Evolutionary conservation across 2,113 vertebrate genomes (phyloP).

Genomic region (Oryzias curvinotus): DNA sequence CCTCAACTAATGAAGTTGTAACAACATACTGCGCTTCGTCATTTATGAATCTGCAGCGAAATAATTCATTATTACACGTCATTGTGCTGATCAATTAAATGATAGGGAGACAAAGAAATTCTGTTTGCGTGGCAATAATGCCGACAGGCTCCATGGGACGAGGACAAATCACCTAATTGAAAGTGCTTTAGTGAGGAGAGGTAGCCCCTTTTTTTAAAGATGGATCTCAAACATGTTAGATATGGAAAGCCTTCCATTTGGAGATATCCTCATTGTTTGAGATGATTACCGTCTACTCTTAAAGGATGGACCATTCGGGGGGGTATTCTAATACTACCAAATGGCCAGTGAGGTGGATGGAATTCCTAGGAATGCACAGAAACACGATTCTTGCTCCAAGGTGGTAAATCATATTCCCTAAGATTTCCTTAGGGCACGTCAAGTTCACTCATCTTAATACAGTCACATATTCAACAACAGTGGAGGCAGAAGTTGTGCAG

Average conservation of each 20-base stretch:
- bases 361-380: conserved; percentile 42
- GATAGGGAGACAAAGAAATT: conserved; percentile 66
- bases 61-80: conserved; percentile 73
- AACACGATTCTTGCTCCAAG: conserved; percentile 39
- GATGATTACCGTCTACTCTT: conserved; percentile 51
- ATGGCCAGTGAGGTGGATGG: conserved; percentile 53
- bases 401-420: conserved; percentile 48
- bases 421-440: conserved; percentile 24
- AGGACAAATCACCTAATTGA: conserved; percentile 54
- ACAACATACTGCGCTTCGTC: conserved; percentile 57
- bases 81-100: conserved; percentile 74
- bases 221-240: conserved; percentile 29
- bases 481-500: conserved; percentile 39
- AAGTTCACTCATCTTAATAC: conserved; percentile 33
- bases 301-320: conserved; percentile 38
- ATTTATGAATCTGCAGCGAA: conserved; percentile 68
- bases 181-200: conserved; percentile 19
- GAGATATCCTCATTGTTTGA: conserved; percentile 45
- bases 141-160: conserved; percentile 43
- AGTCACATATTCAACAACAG: conserved; percentile 45
- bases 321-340: conserved; percentile 56
- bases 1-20: conserved; percentile 65
- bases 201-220: conserved; percentile 20
- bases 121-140: conserved; percentile 65
- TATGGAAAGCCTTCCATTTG: conserved; percentile 28